Conservation (phyloP, 2,888 invertebrate species). For the Ptychoptera albimana region DNA sequence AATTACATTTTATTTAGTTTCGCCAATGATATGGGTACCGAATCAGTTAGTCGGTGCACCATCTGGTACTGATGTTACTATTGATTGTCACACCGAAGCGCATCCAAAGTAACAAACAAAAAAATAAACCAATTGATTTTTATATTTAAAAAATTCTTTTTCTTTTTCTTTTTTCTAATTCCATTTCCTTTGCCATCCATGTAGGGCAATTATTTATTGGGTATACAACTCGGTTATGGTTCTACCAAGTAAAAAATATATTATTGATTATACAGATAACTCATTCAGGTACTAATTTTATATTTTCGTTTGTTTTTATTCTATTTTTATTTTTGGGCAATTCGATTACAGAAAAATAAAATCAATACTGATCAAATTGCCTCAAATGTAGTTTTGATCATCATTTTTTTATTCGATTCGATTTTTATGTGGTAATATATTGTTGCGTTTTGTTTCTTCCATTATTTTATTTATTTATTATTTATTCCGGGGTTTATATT, state of each 20-base stretch:
- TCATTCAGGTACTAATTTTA: conserved; percentile 47
- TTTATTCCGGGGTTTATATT: no score
- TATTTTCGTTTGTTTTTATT: background rate
- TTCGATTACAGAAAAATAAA: background rate
- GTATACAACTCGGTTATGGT: conserved; percentile 82
- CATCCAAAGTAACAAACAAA: conserved; percentile 56
- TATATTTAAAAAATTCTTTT: background rate
- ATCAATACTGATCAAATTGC: background rate
- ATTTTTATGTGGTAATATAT: background rate
- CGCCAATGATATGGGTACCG: conserved; percentile 88
- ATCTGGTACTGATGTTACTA: conserved; percentile 75
- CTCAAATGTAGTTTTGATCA: background rate
- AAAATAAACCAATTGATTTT: no score
- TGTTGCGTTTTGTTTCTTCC: background rate
- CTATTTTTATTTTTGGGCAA: background rate
- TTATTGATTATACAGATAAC: conserved; percentile 67
- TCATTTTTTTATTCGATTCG: background rate
- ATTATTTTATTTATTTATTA: conserved; percentile 6
- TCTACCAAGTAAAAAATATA: conserved; percentile 74
- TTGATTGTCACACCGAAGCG: conserved; percentile 87
- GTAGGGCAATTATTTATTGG: conserved; percentile 80
- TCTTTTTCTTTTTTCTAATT: background rate
- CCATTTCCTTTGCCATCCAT: background rate
- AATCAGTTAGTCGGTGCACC: conserved; percentile 88
- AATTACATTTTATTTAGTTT: conserved; percentile 41